Base-by-base conservation (phyloP, 2,888 invertebrate genomes). In the Standfussiana lucernea region DNA sequence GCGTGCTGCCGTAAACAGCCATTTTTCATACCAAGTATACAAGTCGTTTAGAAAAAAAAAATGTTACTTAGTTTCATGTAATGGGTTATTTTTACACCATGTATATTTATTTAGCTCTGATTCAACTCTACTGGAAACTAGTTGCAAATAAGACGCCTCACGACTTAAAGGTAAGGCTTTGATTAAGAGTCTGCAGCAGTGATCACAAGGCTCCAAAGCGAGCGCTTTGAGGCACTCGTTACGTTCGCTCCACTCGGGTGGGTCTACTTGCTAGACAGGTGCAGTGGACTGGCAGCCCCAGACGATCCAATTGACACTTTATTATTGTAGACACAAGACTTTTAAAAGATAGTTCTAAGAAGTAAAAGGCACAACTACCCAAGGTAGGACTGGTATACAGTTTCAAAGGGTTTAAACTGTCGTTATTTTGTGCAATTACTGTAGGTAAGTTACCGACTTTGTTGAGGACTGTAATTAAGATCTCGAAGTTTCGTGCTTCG, bases 171-270 rank as follows among this genome's bases (percentile, higher is more conserved):
- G 42, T 8, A 78, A 59, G 45, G 70, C 80, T 86, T 80, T 85
- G 80, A 80, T 80, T 80, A 69, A 59, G 70, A 67, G 37, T 50
- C 80, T 70, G 69, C 71, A 50, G 64, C 24, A 21, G 47, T 84
- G 84, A 73, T 73, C 80, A 84, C 85, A 82, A 71, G 75, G 56
- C 47, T 82, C 32, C 28, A 64, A 61, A 13, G 37, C 59, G 35
- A 59, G 56, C 66, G 73, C 86, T 88, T 88, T 86, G 85, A 81
- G 67, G 21, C 28, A 71, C 71, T 89, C 78, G 88, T 88, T 88
- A 88, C n/a, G 56, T 81, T 56, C 88, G 80, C 86, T 82, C 74
- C 83, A 85, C 32, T 81, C 71, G 40, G n/a, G 40, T 68, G 70
- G n/a, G 24, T 28, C 53, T 62, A 71, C 62, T 21, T n/a, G 42